Evolutionary conservation across 1,140 invertebrate species (phyloP).

Genomic region (Drosophila nigromelanica): DNA sequence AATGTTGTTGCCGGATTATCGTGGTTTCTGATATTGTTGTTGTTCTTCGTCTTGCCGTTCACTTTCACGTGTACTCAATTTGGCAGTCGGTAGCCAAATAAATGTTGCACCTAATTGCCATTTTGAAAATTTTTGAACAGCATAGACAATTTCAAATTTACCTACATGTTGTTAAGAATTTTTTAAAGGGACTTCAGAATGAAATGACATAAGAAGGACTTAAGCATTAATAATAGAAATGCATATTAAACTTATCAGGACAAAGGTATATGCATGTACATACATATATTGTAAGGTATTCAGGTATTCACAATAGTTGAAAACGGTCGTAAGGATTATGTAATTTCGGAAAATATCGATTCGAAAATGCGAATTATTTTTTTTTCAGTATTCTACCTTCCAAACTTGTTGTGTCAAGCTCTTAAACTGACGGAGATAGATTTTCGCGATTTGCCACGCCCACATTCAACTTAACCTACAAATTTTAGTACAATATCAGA

Average conservation of each 20-base stretch:
- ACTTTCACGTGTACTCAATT: conserved; percentile 60
- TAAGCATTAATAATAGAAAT: background rate
- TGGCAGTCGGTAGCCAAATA: conserved; percentile 54
- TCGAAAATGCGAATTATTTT: too few relatives aligned
- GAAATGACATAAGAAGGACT: background rate
- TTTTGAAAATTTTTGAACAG: conserved; percentile 38
- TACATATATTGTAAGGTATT: background rate
- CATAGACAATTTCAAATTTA: conserved; percentile 1
- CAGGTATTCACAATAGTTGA: too few relatives aligned
- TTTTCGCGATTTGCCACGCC: too few relatives aligned
- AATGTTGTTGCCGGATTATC: conserved; percentile 34
- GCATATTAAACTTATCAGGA: background rate
- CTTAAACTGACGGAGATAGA: too few relatives aligned
- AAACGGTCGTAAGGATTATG: too few relatives aligned
- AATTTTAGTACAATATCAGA: too few relatives aligned
- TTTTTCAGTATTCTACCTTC: too few relatives aligned
- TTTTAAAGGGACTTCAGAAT: background rate
- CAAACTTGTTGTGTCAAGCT: too few relatives aligned
- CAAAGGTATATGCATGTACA: background rate
- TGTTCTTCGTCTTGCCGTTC: conserved; percentile 30
- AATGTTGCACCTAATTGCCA: conserved; percentile 59
- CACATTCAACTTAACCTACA: too few relatives aligned
- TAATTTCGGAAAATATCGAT: too few relatives aligned
- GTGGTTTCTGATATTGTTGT: conserved; percentile 22
- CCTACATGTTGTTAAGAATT: conserved; percentile 5